Evolutionary conservation across 2,797 vertebrate genomes (phyloP), one percentile per base, ranked within the genome.

Genomic region (Galaxias olidus): DNA sequence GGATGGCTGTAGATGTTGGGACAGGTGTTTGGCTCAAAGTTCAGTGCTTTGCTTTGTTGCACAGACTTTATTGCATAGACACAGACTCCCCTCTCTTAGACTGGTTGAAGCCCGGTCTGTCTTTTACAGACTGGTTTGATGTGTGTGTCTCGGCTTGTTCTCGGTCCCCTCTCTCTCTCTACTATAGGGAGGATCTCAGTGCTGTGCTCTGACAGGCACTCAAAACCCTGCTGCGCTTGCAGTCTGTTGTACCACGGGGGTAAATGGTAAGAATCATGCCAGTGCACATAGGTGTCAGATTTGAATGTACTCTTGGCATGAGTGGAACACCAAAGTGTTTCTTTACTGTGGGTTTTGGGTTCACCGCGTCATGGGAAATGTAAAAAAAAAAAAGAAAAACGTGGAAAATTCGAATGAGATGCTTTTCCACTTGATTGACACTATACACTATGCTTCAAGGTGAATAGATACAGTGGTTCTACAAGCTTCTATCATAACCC

Each of bases 111-210:
- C 63, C 68, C 20, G 49, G 58, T 74, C 68, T 52, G 14, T 20
- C 77, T 68, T 66, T 48, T 63, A 47, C 65, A 76, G 70, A 73
- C 65, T 8, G 14, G 13, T 47, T 49, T 44, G 60, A 9, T 49
- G 68, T 70, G 83, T 90, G 72, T 88, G 87, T 75, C 70, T 73
- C 78, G 63, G 84, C 89, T 88, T 87, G 89, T 85, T 74, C 65
- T 48, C 59, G 20, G 74, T 53, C 71, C 59, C 66, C 66, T 79
- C 68, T 64, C 62, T 11, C 58, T 63, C 19, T 64, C 18, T 57
- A 20, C 44, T 17, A 44, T 66, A 79, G 73, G 78, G 82, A 55
- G 82, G 81, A 76, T 73, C 80, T 74, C 69, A 72, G 79, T 78
- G 57, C 41, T 58, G 66, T 69, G 72, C 59, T 77, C 71, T 76